Conservation (phyloP, 2,888 invertebrate genomes). For the Odontocolon sp. region DNA sequence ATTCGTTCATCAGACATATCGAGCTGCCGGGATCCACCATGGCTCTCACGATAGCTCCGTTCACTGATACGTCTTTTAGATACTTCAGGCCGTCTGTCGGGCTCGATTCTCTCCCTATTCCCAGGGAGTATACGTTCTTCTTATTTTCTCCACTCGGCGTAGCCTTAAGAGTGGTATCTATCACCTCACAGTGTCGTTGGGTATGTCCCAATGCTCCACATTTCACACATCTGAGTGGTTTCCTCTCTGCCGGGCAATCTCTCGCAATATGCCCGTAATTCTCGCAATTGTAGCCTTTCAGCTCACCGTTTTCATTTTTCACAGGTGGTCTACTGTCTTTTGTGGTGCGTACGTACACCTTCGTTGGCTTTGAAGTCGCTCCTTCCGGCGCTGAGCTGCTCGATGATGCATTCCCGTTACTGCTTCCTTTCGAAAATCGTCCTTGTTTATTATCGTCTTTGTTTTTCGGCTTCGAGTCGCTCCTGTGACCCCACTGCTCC, state of each 20-base stretch:
- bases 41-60: not conserved
- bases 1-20: not conserved
- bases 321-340: not conserved
- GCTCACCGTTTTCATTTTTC: not conserved
- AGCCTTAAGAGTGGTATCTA: not conserved
- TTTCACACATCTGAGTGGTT: not conserved
- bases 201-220: not conserved
- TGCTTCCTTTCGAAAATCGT: not conserved
- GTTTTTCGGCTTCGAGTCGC: not conserved
- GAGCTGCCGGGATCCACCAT: not conserved
- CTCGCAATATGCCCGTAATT: not conserved
- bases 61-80: not conserved
- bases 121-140: not conserved
- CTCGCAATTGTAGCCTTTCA: not conserved
- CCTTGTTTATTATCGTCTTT: not conserved
- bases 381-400: not conserved
- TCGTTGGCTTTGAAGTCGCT: not conserved
- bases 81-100: not conserved
- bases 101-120: not conserved
- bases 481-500: not conserved
- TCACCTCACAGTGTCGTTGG: not conserved
- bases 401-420: not conserved
- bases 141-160: not conserved
- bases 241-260: not conserved
- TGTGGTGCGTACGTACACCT: not conserved